These are phyloP conservation scores for Pantherophis vulpinus DNA, from an alignment of 2,797 vertebrate species.

Conservation along the genomic window DNA sequence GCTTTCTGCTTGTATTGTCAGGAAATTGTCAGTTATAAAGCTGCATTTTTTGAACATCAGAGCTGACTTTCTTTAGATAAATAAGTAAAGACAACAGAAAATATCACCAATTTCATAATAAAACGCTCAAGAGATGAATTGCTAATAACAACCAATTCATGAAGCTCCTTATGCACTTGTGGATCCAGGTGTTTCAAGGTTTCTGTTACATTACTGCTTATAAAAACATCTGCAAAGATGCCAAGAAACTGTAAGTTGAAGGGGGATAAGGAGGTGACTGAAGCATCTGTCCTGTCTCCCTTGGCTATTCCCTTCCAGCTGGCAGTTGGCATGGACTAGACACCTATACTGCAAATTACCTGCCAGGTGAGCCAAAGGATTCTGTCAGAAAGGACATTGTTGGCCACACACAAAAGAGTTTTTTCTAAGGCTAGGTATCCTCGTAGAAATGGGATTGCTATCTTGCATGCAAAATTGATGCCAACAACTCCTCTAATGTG, in stretches of 20 bases:
- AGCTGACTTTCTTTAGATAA: slow-evolving; percentile 7
- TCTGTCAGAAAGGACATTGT: neutral
- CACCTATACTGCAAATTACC: neutral
- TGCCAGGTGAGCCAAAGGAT: neutral
- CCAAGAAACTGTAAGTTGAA: neutral
- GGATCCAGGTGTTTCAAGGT: slow-evolving; percentile 19
- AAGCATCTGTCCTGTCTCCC: slow-evolving; percentile 1
- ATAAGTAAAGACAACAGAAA: neutral
- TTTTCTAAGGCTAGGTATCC: neutral
- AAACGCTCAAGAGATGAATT: slow-evolving; percentile 15
- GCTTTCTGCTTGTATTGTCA: neutral
- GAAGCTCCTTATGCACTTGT: slow-evolving; percentile 20
- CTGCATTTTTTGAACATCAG: slow-evolving; percentile 1
- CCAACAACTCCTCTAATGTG: neutral
- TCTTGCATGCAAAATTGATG: neutral
- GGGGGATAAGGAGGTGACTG: neutral
- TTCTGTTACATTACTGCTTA: slow-evolving; percentile 12
- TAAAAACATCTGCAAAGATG: slow-evolving; percentile 13
- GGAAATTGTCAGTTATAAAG: slow-evolving; percentile 2
- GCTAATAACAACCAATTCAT: slow-evolving; percentile 7
- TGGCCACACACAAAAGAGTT: neutral
- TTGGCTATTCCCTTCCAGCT: slow-evolving; percentile 7
- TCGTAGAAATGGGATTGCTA: neutral
- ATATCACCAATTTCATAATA: slow-evolving; percentile 19
- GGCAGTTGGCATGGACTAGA: neutral